These are phyloP conservation scores for Pollicipes pollicipes DNA, from an alignment of 1,140 invertebrate genomes.

Conservation along the genomic window DNA sequence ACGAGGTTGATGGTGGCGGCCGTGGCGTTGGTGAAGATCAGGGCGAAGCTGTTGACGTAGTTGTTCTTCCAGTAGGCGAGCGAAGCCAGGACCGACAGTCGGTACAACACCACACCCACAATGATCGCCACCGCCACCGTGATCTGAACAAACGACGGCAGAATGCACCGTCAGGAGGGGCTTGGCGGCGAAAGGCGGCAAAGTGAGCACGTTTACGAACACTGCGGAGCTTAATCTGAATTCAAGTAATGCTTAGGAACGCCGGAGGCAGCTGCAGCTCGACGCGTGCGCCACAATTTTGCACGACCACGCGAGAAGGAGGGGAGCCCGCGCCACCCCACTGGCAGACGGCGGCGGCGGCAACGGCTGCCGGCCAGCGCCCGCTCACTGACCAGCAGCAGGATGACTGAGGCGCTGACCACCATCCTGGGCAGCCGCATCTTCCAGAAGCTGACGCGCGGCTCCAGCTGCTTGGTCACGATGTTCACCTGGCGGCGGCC, in stretches of 20 bases:
- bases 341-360: too few species aligned
- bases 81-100: slow-evolving; percentile 61
- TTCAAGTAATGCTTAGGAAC: too few species aligned
- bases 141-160: slow-evolving; percentile 39
- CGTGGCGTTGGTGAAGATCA: slow-evolving; percentile 61
- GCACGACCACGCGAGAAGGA: too few species aligned
- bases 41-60: slow-evolving; percentile 35
- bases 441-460: slow-evolving; percentile 71
- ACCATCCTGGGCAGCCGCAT: slow-evolving; percentile 62
- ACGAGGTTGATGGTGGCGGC: slow-evolving; percentile 71
- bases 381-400: slow-evolving; percentile 48
- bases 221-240: too few species aligned
- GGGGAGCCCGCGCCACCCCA: too few species aligned
- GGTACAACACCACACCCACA: slow-evolving; percentile 74
- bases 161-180: too few species aligned
- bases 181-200: too few species aligned
- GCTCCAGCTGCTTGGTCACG: slow-evolving; percentile 59
- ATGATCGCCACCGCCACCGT: slow-evolving; percentile 65
- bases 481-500: slow-evolving; percentile 32
- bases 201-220: too few species aligned
- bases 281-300: too few species aligned
- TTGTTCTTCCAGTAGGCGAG: slow-evolving; percentile 19
- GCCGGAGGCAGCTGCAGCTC: too few species aligned
- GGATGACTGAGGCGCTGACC: slow-evolving; percentile 63
- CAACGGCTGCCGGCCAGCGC: too few species aligned